Evolutionary conservation across 2,113 vertebrate species (phyloP), one percentile per base, ranked within the genome.

Genomic region (Heteronetta atricapilla): DNA sequence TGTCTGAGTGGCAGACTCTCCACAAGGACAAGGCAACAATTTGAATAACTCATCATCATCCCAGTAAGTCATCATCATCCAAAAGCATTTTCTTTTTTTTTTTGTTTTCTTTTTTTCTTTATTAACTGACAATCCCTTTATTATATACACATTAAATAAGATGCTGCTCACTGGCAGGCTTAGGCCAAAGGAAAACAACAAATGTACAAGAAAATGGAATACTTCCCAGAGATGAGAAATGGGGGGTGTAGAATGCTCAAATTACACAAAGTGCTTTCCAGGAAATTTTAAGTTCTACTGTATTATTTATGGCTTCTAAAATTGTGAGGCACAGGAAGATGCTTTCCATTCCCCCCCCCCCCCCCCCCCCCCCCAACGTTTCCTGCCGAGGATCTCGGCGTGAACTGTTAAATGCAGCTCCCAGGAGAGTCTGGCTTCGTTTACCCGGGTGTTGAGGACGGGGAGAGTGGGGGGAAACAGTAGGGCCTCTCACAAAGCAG

Each of bases 211-310:
- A 67, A 86, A 81, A 70, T 26, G 60, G 44, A 48, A 40, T n/a
- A 8, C 33, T 74, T 81, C 36, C 52, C 34, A 82, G 44, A 79
- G 58, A 76, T 64, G 46, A 91, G 46, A 88, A 91, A 90, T 82
- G 17, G 60, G 9, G 34, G 34, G 34, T 33, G 52, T 62, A 90
- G 91, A 94, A 63, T 10, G 72, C 82, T 73, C 53, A 48, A 63
- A 64, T 59, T 95, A 91, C 83, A 94, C 75, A 62, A 94, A 95
- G 62, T 74, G 85, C 90, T 95, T 96, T 89, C 86, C 75, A 70
- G 90, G 59, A 67, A 92, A 94, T 40, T 94, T 96, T 44, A 77
- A 92, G 80, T 91, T 88, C 42, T 29, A 19, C 55, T 46, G 20
- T 31, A 34, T 73, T 88, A 83, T 82, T 95, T 93, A 89, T 42